Evolutionary conservation across 2,797 vertebrate species (phyloP).

Genomic region (Acrossocheilus wenchowensis): DNA sequence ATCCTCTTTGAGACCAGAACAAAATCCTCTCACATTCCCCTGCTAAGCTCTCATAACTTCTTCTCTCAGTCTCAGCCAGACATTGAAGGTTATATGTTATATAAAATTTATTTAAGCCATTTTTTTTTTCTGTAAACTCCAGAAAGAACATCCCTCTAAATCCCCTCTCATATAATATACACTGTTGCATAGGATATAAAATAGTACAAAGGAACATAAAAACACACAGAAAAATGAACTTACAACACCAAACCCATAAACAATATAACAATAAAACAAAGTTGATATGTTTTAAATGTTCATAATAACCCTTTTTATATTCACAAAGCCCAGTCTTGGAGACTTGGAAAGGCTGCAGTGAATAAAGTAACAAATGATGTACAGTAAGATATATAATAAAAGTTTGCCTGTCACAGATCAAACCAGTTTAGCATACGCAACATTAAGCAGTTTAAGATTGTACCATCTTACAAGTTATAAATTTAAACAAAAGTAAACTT

Average conservation of each 20-base stretch:
- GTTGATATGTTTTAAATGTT: slow-evolving; percentile 6
- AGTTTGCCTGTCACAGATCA: background rate
- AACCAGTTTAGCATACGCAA: background rate
- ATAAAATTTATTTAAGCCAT: slow-evolving; percentile 40
- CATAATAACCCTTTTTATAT: background rate
- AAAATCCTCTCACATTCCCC: slow-evolving; percentile 52
- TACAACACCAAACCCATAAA: background rate
- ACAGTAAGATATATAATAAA: background rate
- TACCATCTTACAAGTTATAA: background rate
- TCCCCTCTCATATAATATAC: slow-evolving; percentile 19
- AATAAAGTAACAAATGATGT: slow-evolving; percentile 15
- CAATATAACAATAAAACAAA: slow-evolving; percentile 19
- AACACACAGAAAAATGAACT: background rate
- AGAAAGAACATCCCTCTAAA: slow-evolving; percentile 27
- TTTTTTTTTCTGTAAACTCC: background rate
- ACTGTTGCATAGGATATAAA: slow-evolving; percentile 19
- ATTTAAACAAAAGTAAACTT: background rate
- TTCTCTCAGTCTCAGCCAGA: slow-evolving; percentile 37
- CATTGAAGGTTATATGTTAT: slow-evolving; percentile 12
- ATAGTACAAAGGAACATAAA: slow-evolving; percentile 6
- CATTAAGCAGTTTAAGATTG: background rate
- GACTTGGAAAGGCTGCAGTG: background rate
- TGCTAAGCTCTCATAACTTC: slow-evolving; percentile 45
- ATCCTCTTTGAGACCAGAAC: slow-evolving; percentile 57
- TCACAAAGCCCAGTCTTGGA: background rate